These are phyloP conservation scores for Lacerta agilis DNA, from an alignment of 2,797 vertebrate species.

Conservation along the genomic window DNA sequence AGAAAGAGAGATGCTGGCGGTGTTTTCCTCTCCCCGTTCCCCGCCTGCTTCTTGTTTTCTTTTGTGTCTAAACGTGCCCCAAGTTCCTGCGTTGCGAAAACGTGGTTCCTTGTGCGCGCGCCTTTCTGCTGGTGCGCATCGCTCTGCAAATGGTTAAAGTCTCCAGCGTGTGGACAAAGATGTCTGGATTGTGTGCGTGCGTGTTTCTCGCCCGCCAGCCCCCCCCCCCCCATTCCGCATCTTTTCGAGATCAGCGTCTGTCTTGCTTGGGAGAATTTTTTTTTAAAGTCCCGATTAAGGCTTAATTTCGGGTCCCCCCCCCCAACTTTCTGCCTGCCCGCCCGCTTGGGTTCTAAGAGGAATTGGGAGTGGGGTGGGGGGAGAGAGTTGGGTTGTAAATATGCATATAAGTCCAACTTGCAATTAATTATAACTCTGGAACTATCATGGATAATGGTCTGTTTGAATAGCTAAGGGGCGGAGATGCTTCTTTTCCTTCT, in stretches of 20 bases:
- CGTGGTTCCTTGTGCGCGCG: not conserved
- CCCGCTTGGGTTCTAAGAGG: constrained; percentile 55
- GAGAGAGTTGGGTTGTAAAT: not conserved
- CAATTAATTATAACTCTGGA: too few relatives aligned
- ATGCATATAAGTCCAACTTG: not conserved
- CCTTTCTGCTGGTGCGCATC: not conserved
- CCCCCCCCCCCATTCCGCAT: accelerated
- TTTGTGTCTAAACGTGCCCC: not conserved
- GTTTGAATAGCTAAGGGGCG: not conserved
- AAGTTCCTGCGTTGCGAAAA: not conserved
- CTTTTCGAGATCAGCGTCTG: not conserved
- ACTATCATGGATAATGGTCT: too few relatives aligned
- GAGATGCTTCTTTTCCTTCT: constrained; percentile 16
- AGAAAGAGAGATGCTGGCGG: too few relatives aligned
- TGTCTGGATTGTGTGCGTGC: not conserved
- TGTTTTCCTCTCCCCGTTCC: not conserved
- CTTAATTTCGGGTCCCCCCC: not conserved
- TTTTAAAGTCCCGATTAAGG: constrained; percentile 56
- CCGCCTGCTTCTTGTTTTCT: constrained; percentile 6
- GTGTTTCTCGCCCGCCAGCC: too few relatives aligned
- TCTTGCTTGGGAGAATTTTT: not conserved
- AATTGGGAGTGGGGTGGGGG: constrained; percentile 13
- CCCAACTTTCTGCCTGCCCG: constrained; percentile 26
- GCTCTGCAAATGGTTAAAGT: not conserved
- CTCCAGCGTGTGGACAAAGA: not conserved